These are phyloP conservation scores for Pogona vitticeps DNA, from an alignment of 2,113 vertebrate genomes.

Conservation along the genomic window DNA sequence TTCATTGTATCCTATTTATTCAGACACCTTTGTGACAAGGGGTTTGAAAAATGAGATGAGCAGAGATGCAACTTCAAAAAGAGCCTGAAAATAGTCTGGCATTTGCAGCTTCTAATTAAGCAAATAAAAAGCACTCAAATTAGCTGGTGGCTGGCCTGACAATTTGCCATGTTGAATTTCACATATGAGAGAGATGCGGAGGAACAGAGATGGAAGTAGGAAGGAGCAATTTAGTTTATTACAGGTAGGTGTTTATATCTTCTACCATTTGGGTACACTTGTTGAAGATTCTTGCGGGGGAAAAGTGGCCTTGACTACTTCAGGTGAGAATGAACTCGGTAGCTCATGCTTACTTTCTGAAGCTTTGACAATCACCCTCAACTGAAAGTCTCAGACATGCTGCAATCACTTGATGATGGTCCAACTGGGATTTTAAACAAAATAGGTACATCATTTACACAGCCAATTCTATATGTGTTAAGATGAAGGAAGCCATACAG, in stretches of 20 bases:
- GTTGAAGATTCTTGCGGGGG: not conserved
- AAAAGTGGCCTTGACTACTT: slow-evolving; percentile 17
- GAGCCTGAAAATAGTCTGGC: slow-evolving; percentile 31
- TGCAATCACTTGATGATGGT: slow-evolving; percentile 48
- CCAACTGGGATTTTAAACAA: not conserved
- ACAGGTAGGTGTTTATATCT: not conserved
- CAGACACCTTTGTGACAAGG: slow-evolving; percentile 9
- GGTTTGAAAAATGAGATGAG: slow-evolving; percentile 25
- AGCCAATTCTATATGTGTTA: not conserved
- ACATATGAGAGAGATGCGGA: slow-evolving; percentile 6
- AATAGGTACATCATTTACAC: too few relatives aligned
- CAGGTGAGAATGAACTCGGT: slow-evolving; percentile 25
- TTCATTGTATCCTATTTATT: slow-evolving; percentile 35
- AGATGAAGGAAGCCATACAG: not conserved
- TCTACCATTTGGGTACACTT: not conserved
- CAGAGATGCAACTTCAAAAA: slow-evolving; percentile 10
- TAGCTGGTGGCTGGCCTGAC: slow-evolving; percentile 27
- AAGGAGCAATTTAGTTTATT: not conserved
- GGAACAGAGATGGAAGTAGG: not conserved
- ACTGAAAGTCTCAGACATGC: too few relatives aligned
- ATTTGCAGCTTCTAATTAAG: slow-evolving; percentile 38
- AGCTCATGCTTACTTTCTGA: slow-evolving; percentile 39
- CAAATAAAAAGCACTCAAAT: slow-evolving; percentile 55
- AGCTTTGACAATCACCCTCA: too few relatives aligned
- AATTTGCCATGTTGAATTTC: slow-evolving; percentile 37